These are phyloP conservation scores for Coelinius sp. DNA, from an alignment of 2,888 invertebrate genomes.

Conservation along the genomic window DNA sequence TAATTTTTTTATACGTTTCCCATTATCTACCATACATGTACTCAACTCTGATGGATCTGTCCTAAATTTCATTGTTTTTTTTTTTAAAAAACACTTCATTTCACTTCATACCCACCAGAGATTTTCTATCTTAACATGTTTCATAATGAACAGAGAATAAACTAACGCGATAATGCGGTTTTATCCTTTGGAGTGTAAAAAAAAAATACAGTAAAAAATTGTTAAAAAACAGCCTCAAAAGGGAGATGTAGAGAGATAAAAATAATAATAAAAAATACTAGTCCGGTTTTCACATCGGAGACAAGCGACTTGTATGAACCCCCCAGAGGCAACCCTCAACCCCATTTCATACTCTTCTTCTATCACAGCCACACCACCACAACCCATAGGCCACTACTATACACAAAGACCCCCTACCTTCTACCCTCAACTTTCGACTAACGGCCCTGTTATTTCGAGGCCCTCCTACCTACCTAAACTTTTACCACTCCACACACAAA, in stretches of 20 bases:
- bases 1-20: background rate
- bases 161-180: conserved; percentile 3
- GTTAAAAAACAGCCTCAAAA: background rate
- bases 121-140: background rate
- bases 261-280: background rate
- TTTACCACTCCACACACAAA: conserved; percentile 11
- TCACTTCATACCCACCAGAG: background rate
- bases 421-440: conserved; percentile 7
- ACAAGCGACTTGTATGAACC: conserved; percentile 42
- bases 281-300: conserved; percentile 22
- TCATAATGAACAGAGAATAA: background rate
- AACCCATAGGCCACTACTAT: background rate
- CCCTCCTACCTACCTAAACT: conserved; percentile 4
- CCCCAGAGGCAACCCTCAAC: conserved; percentile 39
- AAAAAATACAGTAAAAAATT: background rate
- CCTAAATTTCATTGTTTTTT: background rate
- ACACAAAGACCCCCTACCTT: conserved; percentile 4
- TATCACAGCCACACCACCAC: conserved; percentile 27
- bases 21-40: background rate
- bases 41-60: background rate
- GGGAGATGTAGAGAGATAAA: background rate
- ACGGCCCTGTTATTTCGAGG: conserved; percentile 29
- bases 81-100: background rate
- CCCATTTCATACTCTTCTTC: conserved; percentile 43
- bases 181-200: background rate